Evolutionary conservation across 2,888 invertebrate species (phyloP).

Genomic region (Agrotis exclamationis): DNA sequence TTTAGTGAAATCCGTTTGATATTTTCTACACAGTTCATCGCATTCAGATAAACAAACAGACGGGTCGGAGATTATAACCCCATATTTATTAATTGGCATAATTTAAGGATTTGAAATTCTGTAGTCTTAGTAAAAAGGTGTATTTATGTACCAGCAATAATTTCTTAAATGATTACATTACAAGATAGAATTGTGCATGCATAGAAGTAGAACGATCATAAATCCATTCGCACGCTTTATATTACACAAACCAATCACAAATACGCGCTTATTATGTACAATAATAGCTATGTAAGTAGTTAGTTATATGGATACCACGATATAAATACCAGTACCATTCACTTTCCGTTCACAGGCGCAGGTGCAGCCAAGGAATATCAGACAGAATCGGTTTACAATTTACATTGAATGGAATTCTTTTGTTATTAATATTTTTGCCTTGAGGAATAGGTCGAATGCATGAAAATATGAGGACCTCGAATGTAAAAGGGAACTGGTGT

Average conservation of each 20-base stretch:
- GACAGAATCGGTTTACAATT: neutral
- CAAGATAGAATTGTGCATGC: too few species aligned
- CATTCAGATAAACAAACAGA: too few species aligned
- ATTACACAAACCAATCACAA: constrained; percentile 29
- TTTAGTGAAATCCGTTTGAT: too few species aligned
- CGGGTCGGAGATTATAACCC: too few species aligned
- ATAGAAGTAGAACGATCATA: neutral
- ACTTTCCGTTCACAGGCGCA: constrained; percentile 40
- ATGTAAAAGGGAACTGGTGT: neutral
- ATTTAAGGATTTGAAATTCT: too few species aligned
- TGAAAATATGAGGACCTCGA: constrained; percentile 8
- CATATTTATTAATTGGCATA: too few species aligned
- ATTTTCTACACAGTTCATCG: too few species aligned
- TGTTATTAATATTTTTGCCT: constrained; percentile 32
- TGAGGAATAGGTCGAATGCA: constrained; percentile 41
- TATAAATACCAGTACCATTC: constrained; percentile 41
- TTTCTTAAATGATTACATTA: too few species aligned
- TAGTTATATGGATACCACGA: neutral
- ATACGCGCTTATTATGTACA: neutral
- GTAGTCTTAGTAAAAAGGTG: neutral
- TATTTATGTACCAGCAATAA: neutral
- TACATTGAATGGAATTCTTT: constrained; percentile 17
- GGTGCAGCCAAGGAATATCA: constrained; percentile 24
- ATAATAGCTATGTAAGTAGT: constrained; percentile 2
- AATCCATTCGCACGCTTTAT: constrained; percentile 6